Evolutionary conservation across 2,888 invertebrate genomes (phyloP), one percentile per base, ranked within the genome.

Genomic region (Spisula solida): DNA sequence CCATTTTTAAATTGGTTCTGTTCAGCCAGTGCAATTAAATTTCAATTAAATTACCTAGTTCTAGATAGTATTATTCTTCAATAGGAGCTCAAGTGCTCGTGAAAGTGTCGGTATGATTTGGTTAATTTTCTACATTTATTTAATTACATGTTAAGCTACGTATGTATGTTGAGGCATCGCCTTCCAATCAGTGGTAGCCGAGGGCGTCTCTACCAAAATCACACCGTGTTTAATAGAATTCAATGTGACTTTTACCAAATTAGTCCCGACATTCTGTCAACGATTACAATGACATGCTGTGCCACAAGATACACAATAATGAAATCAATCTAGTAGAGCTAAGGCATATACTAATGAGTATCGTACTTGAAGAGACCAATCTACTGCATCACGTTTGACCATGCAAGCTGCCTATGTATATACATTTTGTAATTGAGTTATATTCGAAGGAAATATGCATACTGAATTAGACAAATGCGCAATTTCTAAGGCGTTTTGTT

Each of bases 11-110:
- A 14, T 51, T 51, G 16, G 6, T 51, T 66, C 60, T n/a, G n/a
- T 25, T 66, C 5, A 25, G 60, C 60, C n/a, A 66, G n/a, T 66
- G n/a, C 60, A 66, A 66, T 66, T 66, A 66, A 66, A 66, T 16
- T 51, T 16, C 51, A 14, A 51, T 51, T 51, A 51, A 12, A 51
- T 51, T 25, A 66, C 12, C 0, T 8, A 66, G 10, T 66, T 66
- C 10, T 6, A n/a, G 25, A 66, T 10, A 66, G n/a, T 8, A 25
- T 66, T 66, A 16, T 1, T 66, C 1, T 25, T 25, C n/a, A 25
- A 66, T 25, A 66, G 25, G 18, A 60, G 2, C 60, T n/a, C 10
- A 8, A 25, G 12, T 25, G 25, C 41, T 5, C 41, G 8, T 41
- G 8, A 25, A 25, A 25, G 25, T 66, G 60, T 66, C 60, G 20